Evolutionary conservation across 2,113 vertebrate species (phyloP), one percentile per base, ranked within the genome.

Genomic region (Typhlomys cinereus): DNA sequence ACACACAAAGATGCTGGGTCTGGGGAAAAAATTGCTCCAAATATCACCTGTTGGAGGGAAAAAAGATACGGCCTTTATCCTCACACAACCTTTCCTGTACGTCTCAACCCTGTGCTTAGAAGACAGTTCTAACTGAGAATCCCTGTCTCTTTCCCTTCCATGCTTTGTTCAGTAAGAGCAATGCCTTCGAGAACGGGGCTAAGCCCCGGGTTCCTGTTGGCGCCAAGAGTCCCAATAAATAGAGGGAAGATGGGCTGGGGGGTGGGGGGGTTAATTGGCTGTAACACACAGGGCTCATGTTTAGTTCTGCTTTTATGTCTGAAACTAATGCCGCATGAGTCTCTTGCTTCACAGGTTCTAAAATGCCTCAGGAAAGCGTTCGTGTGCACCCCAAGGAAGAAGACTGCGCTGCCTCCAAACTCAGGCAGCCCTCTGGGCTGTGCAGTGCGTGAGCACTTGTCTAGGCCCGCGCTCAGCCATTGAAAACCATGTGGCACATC

Each of bases 401-500:
- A 44, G 14, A 31, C 1, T 34, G 29, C 48, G 14, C 21, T 36
- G 4, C 34, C 25, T 90, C 29, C 74, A 54, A 25, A 46, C 6
- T 66, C 54, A 29, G 62, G 36, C 61, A 59, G 52, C 8, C 44
- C 17, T 69, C 20, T 15, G 61, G 41, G 29, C 34, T 81, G 29
- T 29, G 1, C 0, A 4, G 34, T 46, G n/a, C 46, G n/a, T 44
- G 44, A 8, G 21, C 39, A 39, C n/a, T 62, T 34, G 36, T 20
- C 62, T 18, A 27, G 13, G 21, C 48, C 46, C 67, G 71, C 3
- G 62, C 39, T 88, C 39, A 23, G 12, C 46, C 75, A 34, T 12
- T 4, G 11, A 61, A 21, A 69, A 48, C 14, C 2, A 1, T 0
- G 0, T 2, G 3, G 17, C 25, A 8, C 18, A 7, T 17, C 61